phyloP scores from a whole-genome alignment of 1,140 invertebrate genomes.

The Eupeodes corollae region DNA sequence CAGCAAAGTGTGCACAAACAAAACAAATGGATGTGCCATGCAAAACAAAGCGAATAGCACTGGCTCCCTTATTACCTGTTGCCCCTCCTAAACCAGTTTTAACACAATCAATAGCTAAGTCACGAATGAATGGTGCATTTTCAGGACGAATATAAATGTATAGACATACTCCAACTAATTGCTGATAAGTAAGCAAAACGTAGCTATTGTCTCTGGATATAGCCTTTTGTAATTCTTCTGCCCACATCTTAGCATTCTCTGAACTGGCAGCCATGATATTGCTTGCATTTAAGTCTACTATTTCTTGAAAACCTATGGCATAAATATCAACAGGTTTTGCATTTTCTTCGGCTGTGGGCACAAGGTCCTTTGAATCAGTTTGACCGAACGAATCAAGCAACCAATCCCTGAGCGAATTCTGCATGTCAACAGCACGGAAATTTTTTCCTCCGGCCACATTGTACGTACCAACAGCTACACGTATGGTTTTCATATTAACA shows the following conservation, averaged over 20 bases:
- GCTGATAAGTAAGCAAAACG: constrained; percentile 86
- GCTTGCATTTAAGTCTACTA: constrained; percentile 95
- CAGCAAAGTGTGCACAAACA: constrained; percentile 97
- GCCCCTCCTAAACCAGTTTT: constrained; percentile 97
- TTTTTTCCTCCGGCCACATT: constrained; percentile 99
- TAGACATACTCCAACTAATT: constrained; percentile 95
- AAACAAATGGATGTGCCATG: constrained; percentile 92
- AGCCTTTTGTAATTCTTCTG: constrained; percentile 86
- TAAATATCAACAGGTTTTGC: constrained; percentile 77
- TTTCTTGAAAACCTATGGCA: constrained; percentile 98
- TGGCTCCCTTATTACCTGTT: constrained; percentile 93
- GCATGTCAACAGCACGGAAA: constrained; percentile 92
- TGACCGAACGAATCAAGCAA: constrained; percentile 62
- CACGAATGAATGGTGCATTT: constrained; percentile 75
- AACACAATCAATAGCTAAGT: constrained; percentile 88
- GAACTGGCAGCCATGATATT: constrained; percentile 96
- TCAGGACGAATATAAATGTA: constrained; percentile 87
- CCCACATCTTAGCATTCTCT: constrained; percentile 94
- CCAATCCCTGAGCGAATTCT: constrained; percentile 92
- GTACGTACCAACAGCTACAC: constrained; percentile 89
- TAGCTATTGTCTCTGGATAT: constrained; percentile 77
- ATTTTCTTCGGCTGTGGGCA: constrained; percentile 38
- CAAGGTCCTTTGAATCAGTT: constrained; percentile 36
- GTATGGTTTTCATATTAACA: constrained; percentile 55
- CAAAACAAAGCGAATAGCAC: constrained; percentile 83